Conservation (phyloP, 2,888 invertebrate species). For the Diaperis boleti region DNA sequence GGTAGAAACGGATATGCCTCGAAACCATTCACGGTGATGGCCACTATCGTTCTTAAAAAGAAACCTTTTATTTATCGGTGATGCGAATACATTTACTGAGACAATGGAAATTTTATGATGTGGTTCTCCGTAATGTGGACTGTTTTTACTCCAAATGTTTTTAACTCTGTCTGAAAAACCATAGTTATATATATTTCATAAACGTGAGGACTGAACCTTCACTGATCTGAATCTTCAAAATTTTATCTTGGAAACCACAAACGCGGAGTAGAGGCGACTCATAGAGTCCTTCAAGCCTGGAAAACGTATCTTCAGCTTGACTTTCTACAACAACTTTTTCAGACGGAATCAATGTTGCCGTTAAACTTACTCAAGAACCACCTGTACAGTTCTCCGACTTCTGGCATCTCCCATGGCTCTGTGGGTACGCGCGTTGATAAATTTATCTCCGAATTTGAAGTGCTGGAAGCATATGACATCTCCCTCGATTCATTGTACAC, state of each 20-base stretch:
- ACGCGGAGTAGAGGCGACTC: conserved; percentile 57
- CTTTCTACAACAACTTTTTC: conserved; percentile 19
- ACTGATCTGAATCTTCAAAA: conserved; percentile 52
- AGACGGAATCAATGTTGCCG: neutral
- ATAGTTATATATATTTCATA: neutral
- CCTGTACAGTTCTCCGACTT: conserved; percentile 66
- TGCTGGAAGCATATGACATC: conserved; percentile 60
- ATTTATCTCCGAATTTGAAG: conserved; percentile 42
- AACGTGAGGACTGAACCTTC: conserved; percentile 43
- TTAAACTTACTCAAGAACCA: conserved; percentile 52
- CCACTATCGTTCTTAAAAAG: conserved; percentile 44
- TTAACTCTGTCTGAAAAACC: conserved; percentile 53
- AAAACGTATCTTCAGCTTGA: conserved; percentile 22
- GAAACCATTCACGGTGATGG: conserved; percentile 41
- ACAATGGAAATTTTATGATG: conserved; percentile 43
- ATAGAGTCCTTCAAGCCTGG: conserved; percentile 7
- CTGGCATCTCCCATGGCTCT: conserved; percentile 74
- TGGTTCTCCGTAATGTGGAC: conserved; percentile 31
- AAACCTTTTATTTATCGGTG: conserved; percentile 57
- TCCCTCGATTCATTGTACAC: conserved; percentile 68
- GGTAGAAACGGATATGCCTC: conserved; percentile 32
- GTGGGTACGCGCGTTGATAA: conserved; percentile 55
- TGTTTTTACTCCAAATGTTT: conserved; percentile 55
- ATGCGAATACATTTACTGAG: conserved; percentile 54
- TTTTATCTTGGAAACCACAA: conserved; percentile 56